Conservation (phyloP, 2,113 vertebrate genomes). For the Campylomormyrus tamandua region DNA sequence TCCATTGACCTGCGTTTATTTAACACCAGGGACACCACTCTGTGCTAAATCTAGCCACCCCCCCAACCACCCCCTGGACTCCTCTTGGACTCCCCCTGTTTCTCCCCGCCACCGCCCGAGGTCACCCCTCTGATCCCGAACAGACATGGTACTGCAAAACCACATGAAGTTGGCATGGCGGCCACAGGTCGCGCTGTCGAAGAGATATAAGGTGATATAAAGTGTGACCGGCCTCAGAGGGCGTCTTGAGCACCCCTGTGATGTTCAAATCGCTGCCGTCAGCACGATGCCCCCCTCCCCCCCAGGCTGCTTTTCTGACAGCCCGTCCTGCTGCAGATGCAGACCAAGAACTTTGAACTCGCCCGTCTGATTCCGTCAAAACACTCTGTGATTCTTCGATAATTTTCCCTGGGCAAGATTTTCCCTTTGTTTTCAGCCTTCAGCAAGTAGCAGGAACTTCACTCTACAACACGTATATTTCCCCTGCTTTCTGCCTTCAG, state of each 20-base stretch:
- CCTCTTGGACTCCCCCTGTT: background rate
- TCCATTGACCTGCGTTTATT: constrained; percentile 51
- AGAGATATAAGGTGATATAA: background rate
- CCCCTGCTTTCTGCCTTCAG: background rate
- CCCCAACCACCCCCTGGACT: background rate
- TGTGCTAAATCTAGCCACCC: constrained; percentile 41
- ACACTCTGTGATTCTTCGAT: background rate
- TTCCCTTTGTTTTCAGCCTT: background rate
- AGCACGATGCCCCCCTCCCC: background rate
- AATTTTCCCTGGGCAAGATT: background rate
- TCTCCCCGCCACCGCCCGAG: background rate
- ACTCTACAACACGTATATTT: background rate
- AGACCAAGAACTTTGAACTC: background rate
- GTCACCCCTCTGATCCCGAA: background rate
- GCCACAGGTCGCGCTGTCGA: background rate
- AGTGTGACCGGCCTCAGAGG: background rate
- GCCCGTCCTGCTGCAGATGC: background rate
- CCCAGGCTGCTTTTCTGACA: background rate
- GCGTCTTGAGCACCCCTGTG: background rate
- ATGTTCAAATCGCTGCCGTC: background rate
- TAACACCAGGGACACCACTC: constrained; percentile 40
- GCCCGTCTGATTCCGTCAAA: background rate
- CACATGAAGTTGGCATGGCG: background rate
- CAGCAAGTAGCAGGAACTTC: background rate
- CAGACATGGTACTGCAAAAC: background rate